phyloP scores from a whole-genome alignment of 1,140 invertebrate species.

The Rhizoglyphus robini region DNA sequence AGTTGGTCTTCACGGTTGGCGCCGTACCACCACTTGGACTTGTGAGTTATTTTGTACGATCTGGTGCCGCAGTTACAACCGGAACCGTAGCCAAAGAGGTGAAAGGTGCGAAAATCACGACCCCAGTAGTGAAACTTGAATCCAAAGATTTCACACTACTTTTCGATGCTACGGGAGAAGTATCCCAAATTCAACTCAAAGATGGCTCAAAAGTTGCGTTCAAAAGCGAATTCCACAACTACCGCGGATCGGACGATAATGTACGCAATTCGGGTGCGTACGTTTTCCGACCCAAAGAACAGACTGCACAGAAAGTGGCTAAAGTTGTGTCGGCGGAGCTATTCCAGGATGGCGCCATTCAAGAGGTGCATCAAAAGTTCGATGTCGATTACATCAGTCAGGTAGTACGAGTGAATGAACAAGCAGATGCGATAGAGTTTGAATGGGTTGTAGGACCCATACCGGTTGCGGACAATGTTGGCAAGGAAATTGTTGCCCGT shows the following conservation, averaged over 20 bases:
- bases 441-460: constrained; percentile 90
- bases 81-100: neutral
- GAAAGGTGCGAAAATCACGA: neutral
- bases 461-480: constrained; percentile 43
- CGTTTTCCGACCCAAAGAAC: constrained; percentile 34
- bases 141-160: constrained; percentile 16
- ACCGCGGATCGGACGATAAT: constrained; percentile 6
- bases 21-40: constrained; percentile 36
- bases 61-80: constrained; percentile 22
- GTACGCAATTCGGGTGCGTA: constrained; percentile 37
- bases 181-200: constrained; percentile 26
- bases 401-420: constrained; percentile 57
- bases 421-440: constrained; percentile 53
- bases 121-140: no score
- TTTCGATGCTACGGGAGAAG: constrained; percentile 21
- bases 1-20: constrained; percentile 35
- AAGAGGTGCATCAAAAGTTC: constrained; percentile 65
- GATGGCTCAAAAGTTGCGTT: constrained; percentile 9
- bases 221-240: constrained; percentile 14
- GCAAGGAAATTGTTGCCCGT: constrained; percentile 40
- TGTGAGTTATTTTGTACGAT: constrained; percentile 30
- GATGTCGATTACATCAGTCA: constrained; percentile 65
- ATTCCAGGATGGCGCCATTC: constrained; percentile 62
- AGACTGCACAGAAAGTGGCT: constrained; percentile 24
- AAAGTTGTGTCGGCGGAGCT: constrained; percentile 51